These are phyloP conservation scores for Melanaphis sacchari DNA, from an alignment of 1,140 invertebrate genomes.

Conservation along the genomic window DNA sequence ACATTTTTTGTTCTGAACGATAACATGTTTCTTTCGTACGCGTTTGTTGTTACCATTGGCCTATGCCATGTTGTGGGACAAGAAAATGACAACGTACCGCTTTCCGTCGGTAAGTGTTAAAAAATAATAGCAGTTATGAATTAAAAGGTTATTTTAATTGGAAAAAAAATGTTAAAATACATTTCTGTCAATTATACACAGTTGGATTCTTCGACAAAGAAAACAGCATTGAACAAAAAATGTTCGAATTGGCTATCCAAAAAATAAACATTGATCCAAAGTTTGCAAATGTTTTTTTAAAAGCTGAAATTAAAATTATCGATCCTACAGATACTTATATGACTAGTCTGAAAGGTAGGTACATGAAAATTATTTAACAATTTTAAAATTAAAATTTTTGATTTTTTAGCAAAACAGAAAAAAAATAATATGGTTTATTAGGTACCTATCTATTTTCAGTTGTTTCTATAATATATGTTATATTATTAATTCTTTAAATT, in stretches of 20 bases:
- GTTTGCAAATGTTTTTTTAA: constrained; percentile 18
- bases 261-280: constrained; percentile 26
- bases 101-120: constrained; percentile 9
- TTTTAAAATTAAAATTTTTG: no score
- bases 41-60: neutral
- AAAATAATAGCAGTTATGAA: neutral
- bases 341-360: constrained; percentile 1
- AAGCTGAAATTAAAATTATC: constrained; percentile 47
- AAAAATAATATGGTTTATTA: no score
- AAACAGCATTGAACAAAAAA: constrained; percentile 38
- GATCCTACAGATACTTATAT: neutral
- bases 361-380: no score
- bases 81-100: neutral
- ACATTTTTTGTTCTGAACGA: neutral
- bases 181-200: neutral
- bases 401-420: no score
- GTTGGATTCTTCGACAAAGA: constrained; percentile 34
- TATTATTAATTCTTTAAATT: no score
- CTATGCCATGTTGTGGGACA: neutral
- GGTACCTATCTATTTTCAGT: no score
- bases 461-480: no score
- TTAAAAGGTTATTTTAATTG: neutral
- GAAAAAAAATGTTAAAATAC: neutral
- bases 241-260: constrained; percentile 34
- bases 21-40: constrained; percentile 2